Conservation (phyloP, 2,797 vertebrate species). For the Cuculus canorus region DNA sequence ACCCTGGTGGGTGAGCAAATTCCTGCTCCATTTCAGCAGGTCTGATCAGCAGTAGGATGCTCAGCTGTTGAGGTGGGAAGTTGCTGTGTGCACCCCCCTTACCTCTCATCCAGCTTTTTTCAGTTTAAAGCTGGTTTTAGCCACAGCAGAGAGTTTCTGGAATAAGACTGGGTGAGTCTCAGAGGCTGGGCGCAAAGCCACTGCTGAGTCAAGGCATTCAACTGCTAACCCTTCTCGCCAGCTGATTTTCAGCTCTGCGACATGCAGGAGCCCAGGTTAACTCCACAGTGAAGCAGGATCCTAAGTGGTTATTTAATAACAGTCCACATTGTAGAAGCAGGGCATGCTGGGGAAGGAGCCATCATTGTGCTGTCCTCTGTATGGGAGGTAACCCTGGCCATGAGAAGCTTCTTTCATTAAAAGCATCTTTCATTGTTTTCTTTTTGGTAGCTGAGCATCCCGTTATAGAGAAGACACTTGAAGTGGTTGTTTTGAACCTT, state of each 20-base stretch:
- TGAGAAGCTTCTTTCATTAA: background rate
- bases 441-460: background rate
- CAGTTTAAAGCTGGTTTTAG: background rate
- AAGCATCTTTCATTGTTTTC: background rate
- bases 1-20: too few relatives aligned
- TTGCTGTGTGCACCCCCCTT: background rate
- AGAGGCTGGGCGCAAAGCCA: conserved; percentile 10
- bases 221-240: background rate
- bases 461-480: background rate
- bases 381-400: rapidly evolving
- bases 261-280: background rate
- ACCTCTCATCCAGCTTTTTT: background rate
- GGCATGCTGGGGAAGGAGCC: background rate
- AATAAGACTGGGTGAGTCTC: background rate
- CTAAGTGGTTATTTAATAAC: background rate
- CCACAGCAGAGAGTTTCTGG: background rate
- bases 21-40: background rate
- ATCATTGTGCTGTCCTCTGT: background rate
- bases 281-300: background rate
- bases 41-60: conserved; percentile 20
- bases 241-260: background rate
- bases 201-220: conserved; percentile 64
- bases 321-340: background rate
- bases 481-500: background rate
- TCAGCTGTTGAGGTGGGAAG: background rate